Evolutionary conservation across 2,888 invertebrate genomes (phyloP).

Genomic region (Drosophila anomalata): DNA sequence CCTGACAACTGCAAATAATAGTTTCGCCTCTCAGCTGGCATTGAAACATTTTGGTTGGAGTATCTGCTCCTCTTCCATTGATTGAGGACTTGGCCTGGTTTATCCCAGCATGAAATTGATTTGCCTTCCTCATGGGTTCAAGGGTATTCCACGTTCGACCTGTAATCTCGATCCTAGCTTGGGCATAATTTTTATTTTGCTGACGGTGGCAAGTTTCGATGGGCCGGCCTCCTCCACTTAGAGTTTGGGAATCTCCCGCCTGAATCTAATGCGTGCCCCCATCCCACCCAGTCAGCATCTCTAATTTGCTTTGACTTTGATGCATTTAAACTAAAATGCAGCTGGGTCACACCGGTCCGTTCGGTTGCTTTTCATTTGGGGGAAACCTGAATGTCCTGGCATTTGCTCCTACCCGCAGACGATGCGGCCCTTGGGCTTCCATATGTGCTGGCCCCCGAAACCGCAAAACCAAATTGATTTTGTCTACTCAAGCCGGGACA

Average conservation of each 20-base stretch:
- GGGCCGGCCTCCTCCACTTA: conserved; percentile 16
- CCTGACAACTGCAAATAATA: conserved; percentile 79
- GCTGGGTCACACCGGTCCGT: conserved; percentile 43
- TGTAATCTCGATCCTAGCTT: not conserved
- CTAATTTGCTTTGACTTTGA: conserved; percentile 64
- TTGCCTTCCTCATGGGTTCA: not conserved
- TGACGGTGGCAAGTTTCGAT: conserved; percentile 62
- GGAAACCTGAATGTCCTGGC: conserved; percentile 43
- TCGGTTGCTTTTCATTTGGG: conserved; percentile 31
- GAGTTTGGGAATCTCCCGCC: conserved; percentile 4
- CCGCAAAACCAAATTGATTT: conserved; percentile 78
- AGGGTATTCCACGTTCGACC: conserved; percentile 14
- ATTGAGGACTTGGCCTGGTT: conserved; percentile 2
- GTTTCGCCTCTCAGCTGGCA: conserved; percentile 43
- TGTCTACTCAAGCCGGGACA: conserved; percentile 71
- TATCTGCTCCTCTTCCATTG: not conserved
- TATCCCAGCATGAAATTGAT: not conserved
- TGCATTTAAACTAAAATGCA: conserved; percentile 64
- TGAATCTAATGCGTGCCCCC: conserved; percentile 3
- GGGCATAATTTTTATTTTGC: conserved; percentile 46
- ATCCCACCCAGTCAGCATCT: conserved; percentile 3
- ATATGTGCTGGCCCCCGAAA: conserved; percentile 51
- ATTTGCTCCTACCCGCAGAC: conserved; percentile 50
- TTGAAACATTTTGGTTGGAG: conserved; percentile 27
- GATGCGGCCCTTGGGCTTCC: conserved; percentile 1